These are phyloP conservation scores for Rhynchomys soricoides DNA, from an alignment of 2,113 vertebrate species.

Conservation along the genomic window DNA sequence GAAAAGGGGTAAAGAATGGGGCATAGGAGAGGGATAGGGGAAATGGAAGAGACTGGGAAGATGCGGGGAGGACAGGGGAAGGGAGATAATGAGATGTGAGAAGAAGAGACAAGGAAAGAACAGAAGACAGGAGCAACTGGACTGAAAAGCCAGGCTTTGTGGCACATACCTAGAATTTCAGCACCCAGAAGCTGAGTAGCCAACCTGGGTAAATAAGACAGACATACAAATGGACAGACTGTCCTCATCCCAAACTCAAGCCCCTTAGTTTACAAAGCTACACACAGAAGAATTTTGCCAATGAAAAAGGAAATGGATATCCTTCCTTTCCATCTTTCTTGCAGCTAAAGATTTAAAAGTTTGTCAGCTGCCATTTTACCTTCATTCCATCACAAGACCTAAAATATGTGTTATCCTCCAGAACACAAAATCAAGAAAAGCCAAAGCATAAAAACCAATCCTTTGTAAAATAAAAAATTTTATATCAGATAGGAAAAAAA, in stretches of 20 bases:
- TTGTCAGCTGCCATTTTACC: conserved; percentile 58
- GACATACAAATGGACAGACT: background rate
- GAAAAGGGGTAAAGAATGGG: too few species aligned
- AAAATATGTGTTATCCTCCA: conserved; percentile 47
- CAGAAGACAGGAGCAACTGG: background rate
- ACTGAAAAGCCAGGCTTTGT: background rate
- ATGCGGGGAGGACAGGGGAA: background rate
- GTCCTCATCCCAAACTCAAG: conserved; percentile 11
- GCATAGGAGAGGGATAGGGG: background rate
- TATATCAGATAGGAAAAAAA: conserved; percentile 55
- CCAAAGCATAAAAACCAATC: conserved; percentile 62
- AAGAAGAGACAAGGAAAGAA: background rate
- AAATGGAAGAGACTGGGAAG: background rate
- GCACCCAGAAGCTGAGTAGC: background rate
- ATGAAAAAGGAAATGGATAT: conserved; percentile 7
- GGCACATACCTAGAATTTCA: background rate
- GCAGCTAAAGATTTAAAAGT: conserved; percentile 30
- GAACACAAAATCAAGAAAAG: conserved; percentile 57
- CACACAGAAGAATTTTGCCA: conserved; percentile 33
- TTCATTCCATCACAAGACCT: conserved; percentile 37
- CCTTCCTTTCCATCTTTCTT: conserved; percentile 23
- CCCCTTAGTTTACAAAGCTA: conserved; percentile 28
- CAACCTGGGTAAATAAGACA: too few species aligned
- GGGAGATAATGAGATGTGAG: too few species aligned
- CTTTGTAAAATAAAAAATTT: conserved; percentile 45